A percentile compares a stretch with the other conserved stretches of the same genome.
phyloP scores from a whole-genome alignment of 2,888 invertebrate species.

The Brenthis ino region DNA sequence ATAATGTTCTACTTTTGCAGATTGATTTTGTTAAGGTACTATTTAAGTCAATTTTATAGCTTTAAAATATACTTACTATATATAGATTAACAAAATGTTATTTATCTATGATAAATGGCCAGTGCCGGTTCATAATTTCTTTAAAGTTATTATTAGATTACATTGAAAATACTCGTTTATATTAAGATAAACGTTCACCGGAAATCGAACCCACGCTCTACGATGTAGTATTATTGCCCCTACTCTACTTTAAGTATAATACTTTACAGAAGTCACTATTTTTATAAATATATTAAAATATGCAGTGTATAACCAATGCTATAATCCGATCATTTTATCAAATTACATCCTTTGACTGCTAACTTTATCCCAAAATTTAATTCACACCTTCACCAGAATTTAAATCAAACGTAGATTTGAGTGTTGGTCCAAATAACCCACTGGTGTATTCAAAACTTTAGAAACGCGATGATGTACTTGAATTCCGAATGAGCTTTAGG shows the following conservation, averaged over 20 bases:
- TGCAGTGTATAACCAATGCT: slow-evolving; percentile 15
- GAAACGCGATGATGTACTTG: slow-evolving; percentile 16
- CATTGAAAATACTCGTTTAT: too few species aligned
- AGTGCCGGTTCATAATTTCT: background rate
- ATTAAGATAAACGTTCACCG: too few species aligned
- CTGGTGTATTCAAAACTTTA: slow-evolving; percentile 15
- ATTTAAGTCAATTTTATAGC: too few species aligned
- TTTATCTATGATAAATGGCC: slow-evolving; percentile 7
- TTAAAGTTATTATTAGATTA: too few species aligned
- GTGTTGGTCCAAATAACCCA: slow-evolving; percentile 10
- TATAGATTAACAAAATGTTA: background rate
- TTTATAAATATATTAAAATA: background rate
- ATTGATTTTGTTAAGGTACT: background rate
- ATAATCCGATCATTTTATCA: slow-evolving; percentile 38
- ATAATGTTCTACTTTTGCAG: slow-evolving; percentile 2
- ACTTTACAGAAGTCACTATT: too few species aligned
- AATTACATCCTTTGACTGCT: slow-evolving; percentile 19
- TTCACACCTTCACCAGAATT: slow-evolving; percentile 16
- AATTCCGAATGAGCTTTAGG: slow-evolving; percentile 7
- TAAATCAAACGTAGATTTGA: slow-evolving; percentile 8
- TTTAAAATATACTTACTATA: too few species aligned
- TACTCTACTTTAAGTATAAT: too few species aligned
- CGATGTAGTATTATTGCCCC: too few species aligned
- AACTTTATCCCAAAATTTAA: slow-evolving; percentile 14
- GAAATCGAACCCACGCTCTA: too few species aligned